Evolutionary conservation across 2,888 invertebrate genomes (phyloP).

Genomic region (Papilio elwesi): DNA sequence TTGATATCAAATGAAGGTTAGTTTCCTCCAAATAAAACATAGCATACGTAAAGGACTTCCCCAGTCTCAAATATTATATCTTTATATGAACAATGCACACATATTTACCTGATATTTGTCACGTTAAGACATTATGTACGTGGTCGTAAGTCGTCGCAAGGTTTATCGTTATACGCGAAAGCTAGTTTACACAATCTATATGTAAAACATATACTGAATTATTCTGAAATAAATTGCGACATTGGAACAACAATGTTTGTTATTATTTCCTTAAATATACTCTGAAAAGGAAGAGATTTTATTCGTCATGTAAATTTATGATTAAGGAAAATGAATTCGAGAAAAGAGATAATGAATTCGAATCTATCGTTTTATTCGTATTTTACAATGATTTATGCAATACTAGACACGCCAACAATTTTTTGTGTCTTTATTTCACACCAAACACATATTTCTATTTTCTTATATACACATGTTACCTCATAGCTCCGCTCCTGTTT

Average conservation of each 20-base stretch:
- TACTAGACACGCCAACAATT: background rate
- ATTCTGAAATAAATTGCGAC: slow-evolving; percentile 13
- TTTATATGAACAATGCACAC: background rate
- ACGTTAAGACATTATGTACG: background rate
- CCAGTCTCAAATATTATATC: too few species aligned
- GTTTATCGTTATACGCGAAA: background rate
- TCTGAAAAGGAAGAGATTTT: slow-evolving; percentile 10
- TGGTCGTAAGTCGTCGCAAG: background rate
- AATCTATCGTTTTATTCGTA: slow-evolving; percentile 1
- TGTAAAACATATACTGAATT: slow-evolving; percentile 8
- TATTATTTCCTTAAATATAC: slow-evolving; percentile 21
- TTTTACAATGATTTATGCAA: background rate
- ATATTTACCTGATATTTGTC: background rate
- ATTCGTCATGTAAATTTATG: slow-evolving; percentile 17
- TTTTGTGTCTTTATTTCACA: too few species aligned
- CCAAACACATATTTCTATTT: too few species aligned
- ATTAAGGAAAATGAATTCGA: slow-evolving; percentile 17
- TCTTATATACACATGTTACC: too few species aligned
- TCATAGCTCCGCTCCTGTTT: too few species aligned
- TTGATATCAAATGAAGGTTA: too few species aligned
- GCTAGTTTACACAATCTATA: slow-evolving; percentile 14
- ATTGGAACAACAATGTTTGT: slow-evolving; percentile 14
- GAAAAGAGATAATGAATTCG: slow-evolving; percentile 1
- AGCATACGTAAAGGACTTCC: too few species aligned
- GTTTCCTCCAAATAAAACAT: too few species aligned